Conservation (phyloP, 1,140 invertebrate genomes). For the Aphaenogaster floridana region DNA sequence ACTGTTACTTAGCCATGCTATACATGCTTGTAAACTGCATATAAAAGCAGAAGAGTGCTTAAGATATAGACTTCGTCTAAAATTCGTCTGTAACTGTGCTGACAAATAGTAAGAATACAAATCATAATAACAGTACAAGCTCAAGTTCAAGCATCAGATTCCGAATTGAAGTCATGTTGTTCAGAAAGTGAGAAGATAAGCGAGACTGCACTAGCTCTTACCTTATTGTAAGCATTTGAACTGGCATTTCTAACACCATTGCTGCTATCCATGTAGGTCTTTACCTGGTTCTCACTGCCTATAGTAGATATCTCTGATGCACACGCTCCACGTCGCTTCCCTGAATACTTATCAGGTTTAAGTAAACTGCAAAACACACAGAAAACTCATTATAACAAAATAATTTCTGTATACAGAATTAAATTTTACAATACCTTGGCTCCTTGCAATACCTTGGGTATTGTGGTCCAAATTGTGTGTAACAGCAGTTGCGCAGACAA, state of each 20-base stretch:
- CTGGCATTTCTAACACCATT: conserved; percentile 94
- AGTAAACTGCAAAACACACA: conserved; percentile 81
- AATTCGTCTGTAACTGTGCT: conserved; percentile 33
- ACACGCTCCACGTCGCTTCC: conserved; percentile 85
- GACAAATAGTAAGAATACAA: conserved; percentile 13
- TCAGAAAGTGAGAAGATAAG: conserved; percentile 61
- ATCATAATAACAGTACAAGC: conserved; percentile 50
- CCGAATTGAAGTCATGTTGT: conserved; percentile 48
- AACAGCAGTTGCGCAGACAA: conserved; percentile 97
- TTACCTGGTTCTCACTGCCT: conserved; percentile 93
- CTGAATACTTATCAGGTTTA: conserved; percentile 86
- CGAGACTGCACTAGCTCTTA: conserved; percentile 87
- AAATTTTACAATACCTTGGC: conserved; percentile 45
- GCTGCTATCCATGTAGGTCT: conserved; percentile 98
- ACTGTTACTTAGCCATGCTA: conserved; percentile 20
- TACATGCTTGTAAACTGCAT: conserved; percentile 51
- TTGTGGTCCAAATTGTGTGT: conserved; percentile 97
- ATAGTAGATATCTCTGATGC: conserved; percentile 86
- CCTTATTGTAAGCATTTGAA: conserved; percentile 97
- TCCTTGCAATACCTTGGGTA: conserved; percentile 94
- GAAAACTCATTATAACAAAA: conserved; percentile 23
- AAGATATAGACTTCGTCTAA: not conserved
- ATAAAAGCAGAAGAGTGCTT: conserved; percentile 17
- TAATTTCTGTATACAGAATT: not conserved
- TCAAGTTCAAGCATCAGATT: conserved; percentile 56